phyloP scores from a whole-genome alignment of 2,888 invertebrate genomes.

The Drosophila conformis region DNA sequence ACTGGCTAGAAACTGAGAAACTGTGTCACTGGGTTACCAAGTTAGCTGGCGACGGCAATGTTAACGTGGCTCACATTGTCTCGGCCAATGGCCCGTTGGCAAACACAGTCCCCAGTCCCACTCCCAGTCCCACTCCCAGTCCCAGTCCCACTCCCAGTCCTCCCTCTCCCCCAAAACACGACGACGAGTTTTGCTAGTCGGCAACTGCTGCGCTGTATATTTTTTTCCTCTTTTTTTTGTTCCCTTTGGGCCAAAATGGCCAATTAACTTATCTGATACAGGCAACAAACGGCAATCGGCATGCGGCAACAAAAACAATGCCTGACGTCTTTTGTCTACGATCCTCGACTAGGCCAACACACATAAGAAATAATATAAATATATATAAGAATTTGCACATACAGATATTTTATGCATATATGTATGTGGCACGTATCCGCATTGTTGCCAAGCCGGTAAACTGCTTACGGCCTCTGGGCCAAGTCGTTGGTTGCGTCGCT shows the following conservation, averaged over 20 bases:
- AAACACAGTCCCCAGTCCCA: not conserved
- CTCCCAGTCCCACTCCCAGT: not conserved
- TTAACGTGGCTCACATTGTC: slow-evolving; percentile 41
- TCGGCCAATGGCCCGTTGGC: slow-evolving; percentile 22
- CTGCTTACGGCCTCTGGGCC: slow-evolving; percentile 45
- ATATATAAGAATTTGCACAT: not conserved
- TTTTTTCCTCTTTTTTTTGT: slow-evolving; percentile 14
- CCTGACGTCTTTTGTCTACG: slow-evolving; percentile 50
- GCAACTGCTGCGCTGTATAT: slow-evolving; percentile 12
- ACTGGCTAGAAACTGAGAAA: slow-evolving; percentile 16
- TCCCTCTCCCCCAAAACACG: not conserved
- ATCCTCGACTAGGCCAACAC: slow-evolving; percentile 52
- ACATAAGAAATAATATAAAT: slow-evolving; percentile 2
- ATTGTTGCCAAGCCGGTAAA: slow-evolving; percentile 54
- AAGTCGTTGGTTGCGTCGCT: slow-evolving; percentile 45
- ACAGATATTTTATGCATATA: not conserved
- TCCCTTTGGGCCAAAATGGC: slow-evolving; percentile 75
- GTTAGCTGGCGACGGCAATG: slow-evolving; percentile 29
- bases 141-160: not conserved
- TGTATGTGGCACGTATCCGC: slow-evolving; percentile 49
- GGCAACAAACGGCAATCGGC: slow-evolving; percentile 26
- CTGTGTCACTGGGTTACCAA: slow-evolving; percentile 70
- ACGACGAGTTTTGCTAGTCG: slow-evolving; percentile 43
- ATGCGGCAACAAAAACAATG: slow-evolving; percentile 33
- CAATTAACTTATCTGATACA: slow-evolving; percentile 75